Conservation (phyloP, 2,113 vertebrate species). For the Oryzias javanicus region DNA sequence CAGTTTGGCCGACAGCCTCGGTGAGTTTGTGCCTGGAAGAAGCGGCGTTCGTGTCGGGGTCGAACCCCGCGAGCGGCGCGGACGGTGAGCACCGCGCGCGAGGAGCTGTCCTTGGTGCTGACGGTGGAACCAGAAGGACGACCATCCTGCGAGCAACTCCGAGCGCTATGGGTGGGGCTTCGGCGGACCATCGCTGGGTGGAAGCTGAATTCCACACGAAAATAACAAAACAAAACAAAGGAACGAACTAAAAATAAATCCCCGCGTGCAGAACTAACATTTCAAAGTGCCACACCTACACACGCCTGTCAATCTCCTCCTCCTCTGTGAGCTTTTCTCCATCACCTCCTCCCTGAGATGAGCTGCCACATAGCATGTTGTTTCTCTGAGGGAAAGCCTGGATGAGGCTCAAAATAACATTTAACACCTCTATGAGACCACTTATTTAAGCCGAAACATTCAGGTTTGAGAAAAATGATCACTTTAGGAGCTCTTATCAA, state of each 20-base stretch:
- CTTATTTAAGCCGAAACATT: no score
- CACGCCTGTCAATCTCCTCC: not conserved
- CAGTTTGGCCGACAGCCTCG: slow-evolving; percentile 63
- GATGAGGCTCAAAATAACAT: slow-evolving; percentile 27
- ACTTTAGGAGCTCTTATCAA: no score
- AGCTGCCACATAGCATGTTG: slow-evolving; percentile 38
- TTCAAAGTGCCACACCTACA: slow-evolving; percentile 67
- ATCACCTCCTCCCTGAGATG: slow-evolving; percentile 21
- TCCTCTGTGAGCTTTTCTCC: not conserved
- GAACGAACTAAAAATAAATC: slow-evolving; percentile 8
- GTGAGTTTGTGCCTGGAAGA: slow-evolving; percentile 23
- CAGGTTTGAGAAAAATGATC: no score
- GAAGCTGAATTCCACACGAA: not conserved
- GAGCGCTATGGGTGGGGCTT: slow-evolving; percentile 30
- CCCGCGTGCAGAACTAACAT: slow-evolving; percentile 47
- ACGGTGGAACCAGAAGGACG: not conserved
- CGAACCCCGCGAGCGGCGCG: not conserved
- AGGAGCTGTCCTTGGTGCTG: slow-evolving; percentile 56
- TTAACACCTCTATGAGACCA: slow-evolving; percentile 4
- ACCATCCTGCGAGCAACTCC: not conserved
- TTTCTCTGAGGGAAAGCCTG: slow-evolving; percentile 43
- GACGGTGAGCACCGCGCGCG: not conserved
- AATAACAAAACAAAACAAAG: not conserved
- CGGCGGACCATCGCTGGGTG: not conserved
- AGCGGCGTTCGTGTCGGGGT: no score